Evolutionary conservation across 2,113 vertebrate genomes (phyloP).

Genomic region (Gasterosteus aculeatus): DNA sequence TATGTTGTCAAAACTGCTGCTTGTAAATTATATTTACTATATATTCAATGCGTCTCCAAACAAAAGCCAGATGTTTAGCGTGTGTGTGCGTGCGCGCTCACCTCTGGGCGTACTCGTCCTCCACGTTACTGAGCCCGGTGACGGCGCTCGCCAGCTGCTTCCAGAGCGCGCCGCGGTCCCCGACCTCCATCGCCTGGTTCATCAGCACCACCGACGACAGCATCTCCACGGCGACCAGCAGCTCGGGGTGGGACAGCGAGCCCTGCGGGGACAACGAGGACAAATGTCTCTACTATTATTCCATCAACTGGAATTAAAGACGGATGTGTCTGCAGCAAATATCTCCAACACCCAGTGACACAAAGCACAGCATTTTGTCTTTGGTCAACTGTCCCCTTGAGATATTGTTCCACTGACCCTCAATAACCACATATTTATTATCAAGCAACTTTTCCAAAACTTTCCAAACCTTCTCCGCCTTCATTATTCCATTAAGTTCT

Average conservation of each 20-base stretch:
- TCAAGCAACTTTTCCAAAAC: not conserved
- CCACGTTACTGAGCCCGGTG: constrained; percentile 93
- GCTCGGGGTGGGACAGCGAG: constrained; percentile 89
- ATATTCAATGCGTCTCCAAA: not conserved
- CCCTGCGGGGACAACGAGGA: constrained; percentile 76
- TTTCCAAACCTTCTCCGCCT: too few relatives aligned
- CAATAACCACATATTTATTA: too few relatives aligned
- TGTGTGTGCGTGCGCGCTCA: constrained; percentile 52
- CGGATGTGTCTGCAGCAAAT: too few relatives aligned
- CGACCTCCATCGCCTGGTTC: constrained; percentile 90
- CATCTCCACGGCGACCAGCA: constrained; percentile 97
- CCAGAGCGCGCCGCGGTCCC: constrained; percentile 88
- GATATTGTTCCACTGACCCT: too few relatives aligned
- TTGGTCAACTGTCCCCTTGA: too few relatives aligned
- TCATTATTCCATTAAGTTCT: too few relatives aligned
- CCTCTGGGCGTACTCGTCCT: constrained; percentile 94
- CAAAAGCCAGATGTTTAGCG: not conserved
- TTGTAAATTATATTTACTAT: not conserved
- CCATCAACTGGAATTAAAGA: too few relatives aligned
- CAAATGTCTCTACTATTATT: too few relatives aligned
- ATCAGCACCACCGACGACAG: constrained; percentile 96
- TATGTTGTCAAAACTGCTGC: not conserved
- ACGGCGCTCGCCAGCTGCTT: constrained; percentile 90
- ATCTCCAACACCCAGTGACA: too few relatives aligned
- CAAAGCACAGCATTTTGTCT: too few relatives aligned